Base-by-base conservation (phyloP, 2,113 vertebrate species). In the Bostrychus sinensis region DNA sequence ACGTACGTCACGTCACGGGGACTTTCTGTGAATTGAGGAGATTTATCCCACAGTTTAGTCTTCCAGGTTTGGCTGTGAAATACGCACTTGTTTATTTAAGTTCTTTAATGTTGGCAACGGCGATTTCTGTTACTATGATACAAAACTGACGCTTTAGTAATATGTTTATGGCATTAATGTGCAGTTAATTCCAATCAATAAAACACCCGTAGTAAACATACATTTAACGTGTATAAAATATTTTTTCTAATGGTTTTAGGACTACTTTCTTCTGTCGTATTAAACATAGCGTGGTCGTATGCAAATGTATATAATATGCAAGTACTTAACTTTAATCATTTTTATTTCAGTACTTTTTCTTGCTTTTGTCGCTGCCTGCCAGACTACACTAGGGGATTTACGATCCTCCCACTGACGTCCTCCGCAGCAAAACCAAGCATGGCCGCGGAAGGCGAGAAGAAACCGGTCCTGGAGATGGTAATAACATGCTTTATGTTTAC, bases 391-490 rank as follows among this genome's bases (percentile, higher is more conserved):
- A 1, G 67, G 78, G 76, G n/a, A 11, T 0, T 0, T 12, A 9
- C 11, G 12, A 9, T 1, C 0, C 0, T 2, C 0, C 0, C 0
- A 0, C 1, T 0, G 0, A 0, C 2, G 1, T 19, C 17, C 14
- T 14, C 16, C 19, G n/a, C 28, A 20, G 19, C 0, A 2, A n/a
- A 1, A 14, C 41, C 10, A 80, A 89, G 85, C 89, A 93, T 93
- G 93, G 91, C 91, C 16, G 86, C 37, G 0, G 88, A 89, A 42
- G 66, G 69, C 7, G 89, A 85, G 28, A 91, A 81, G 81, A 93
- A 90, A 59, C 72, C 85, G 0, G 85, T 80, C 7, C 68, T 95
- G 53, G 92, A 94, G 68, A 92, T 91, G 92, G 94, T 94, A 75
- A 87, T 26, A 14, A 19, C 2, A 41, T n/a, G 1, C 0, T 0